Evolutionary conservation across 1,140 invertebrate species (phyloP), one percentile per base, ranked within the genome.

Genomic region (Monochamus saltuarius): DNA sequence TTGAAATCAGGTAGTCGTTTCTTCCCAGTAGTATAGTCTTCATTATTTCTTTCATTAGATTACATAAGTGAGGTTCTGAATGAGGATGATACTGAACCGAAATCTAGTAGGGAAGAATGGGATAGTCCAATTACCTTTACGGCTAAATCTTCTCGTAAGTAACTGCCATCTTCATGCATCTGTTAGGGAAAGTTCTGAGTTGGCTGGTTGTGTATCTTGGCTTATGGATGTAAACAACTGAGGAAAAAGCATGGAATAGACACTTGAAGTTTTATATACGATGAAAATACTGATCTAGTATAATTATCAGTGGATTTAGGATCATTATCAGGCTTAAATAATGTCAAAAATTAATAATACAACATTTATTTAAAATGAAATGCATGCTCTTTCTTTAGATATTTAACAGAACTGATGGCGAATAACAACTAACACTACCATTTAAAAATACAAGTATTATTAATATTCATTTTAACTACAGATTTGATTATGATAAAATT

Each of bases 111-210:
- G 63, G 86, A 89, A 56, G 89, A 91, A 67, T 88, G 87, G 85
- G 91, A 93, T 73, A 89, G 87, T 72, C 89, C 89, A 67, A 91
- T 93, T 65, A 92, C 88, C 64, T 94, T 92, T 75, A 92, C 89
- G 63, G 90, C 89, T 43, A 88, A 90, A 80, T 87, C 87, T 73
- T 87, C 87, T 73, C 87, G 89, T 91, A 86, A 87, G 85, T 87
- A 56, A 17, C 13, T 34, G 35, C 9, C 40, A 55, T 55, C 35
- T 34, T 45, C 7, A 11, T 29, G 22, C 22, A 29, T 29, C 22
- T 29, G 19, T 46, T 39, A 19, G 53, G 45, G 35, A 36, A 42
- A 43, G 53, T 46, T 19, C 43, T 46, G 42, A 56, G 37, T 37
- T 56, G 55, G 55, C 55, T 56, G 55, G 22, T 56, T 56, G 55